Evolutionary conservation across 2,113 vertebrate genomes (phyloP).

Genomic region (Ceyx margarethae): DNA sequence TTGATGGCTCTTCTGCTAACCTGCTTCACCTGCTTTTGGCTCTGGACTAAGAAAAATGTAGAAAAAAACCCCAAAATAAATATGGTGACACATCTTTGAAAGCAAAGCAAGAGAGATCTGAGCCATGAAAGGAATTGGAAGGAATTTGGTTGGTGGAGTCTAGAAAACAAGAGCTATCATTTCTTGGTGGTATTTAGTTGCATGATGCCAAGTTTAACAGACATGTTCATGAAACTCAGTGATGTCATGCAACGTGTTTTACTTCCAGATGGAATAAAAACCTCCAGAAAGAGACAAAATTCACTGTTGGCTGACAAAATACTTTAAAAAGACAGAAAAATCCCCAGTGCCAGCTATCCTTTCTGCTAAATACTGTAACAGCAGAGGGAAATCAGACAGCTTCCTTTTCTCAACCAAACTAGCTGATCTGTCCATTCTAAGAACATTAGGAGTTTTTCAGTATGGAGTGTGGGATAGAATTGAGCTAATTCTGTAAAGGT

Average conservation of each 20-base stretch:
- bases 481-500: not conserved
- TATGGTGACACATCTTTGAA: not conserved
- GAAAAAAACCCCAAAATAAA: not conserved
- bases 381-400: not conserved
- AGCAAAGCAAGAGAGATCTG: not conserved
- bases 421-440: not conserved
- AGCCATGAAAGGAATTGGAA: not conserved
- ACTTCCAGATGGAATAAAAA: not conserved
- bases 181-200: not conserved
- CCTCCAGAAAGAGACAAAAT: not conserved
- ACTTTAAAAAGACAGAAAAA: not conserved
- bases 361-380: not conserved
- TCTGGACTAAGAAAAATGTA: not conserved
- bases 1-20: not conserved
- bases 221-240: not conserved
- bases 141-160: not conserved
- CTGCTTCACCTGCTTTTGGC: not conserved
- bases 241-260: not conserved
- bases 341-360: not conserved
- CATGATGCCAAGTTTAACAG: not conserved
- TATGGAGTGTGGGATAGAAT: not conserved
- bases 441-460: not conserved
- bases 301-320: not conserved
- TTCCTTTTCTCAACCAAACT: not conserved
- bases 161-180: not conserved